Percentiles rank a stretch among this genome's conserved stretches.
phyloP scores from a whole-genome alignment of 2,797 vertebrate genomes.

The Spheniscus humboldti region DNA sequence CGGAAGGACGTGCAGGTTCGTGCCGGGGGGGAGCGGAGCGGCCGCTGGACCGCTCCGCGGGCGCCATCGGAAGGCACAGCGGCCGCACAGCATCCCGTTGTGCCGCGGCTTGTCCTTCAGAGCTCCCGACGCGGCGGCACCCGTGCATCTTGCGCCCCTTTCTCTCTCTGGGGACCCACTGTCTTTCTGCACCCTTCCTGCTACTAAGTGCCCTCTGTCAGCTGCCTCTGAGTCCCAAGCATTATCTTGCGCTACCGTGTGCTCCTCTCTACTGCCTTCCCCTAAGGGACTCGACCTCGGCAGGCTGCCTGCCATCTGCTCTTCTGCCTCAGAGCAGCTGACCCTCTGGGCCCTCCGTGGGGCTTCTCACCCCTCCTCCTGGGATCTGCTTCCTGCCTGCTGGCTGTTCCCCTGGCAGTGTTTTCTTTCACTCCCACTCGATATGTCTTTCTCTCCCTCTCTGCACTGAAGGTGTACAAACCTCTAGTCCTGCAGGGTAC shows the following conservation, averaged over 20 bases:
- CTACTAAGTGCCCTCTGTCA: neutral
- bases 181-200: neutral
- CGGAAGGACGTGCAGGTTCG: fast-evolving
- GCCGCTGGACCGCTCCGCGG: fast-evolving
- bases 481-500: neutral
- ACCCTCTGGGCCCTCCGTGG: neutral
- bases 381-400: neutral
- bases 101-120: neutral
- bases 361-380: neutral
- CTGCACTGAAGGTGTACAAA: neutral
- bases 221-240: neutral
- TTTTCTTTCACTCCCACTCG: neutral
- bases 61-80: fast-evolving
- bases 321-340: neutral
- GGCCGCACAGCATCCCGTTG: neutral
- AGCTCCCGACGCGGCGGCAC: neutral
- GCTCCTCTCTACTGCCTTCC: neutral
- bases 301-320: neutral
- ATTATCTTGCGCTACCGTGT: too few relatives aligned
- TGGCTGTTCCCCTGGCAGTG: neutral
- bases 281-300: too few relatives aligned
- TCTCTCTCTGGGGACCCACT: neutral
- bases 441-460: neutral
- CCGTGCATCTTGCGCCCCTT: neutral
- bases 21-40: neutral